phyloP scores from a whole-genome alignment of 1,140 invertebrate species.

The Amyelois transitella region DNA sequence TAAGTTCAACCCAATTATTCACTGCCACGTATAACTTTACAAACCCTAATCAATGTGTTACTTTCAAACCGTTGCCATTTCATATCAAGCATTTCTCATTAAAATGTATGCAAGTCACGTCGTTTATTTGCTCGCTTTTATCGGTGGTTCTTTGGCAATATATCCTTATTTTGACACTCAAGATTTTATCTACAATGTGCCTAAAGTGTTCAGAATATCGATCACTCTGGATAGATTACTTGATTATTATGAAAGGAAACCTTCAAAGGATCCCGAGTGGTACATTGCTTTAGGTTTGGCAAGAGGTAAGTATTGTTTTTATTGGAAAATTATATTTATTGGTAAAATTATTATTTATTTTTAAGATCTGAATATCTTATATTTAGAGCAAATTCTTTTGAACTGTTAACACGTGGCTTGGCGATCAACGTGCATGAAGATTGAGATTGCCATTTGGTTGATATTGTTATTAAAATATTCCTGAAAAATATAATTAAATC shows the following conservation, averaged over 20 bases:
- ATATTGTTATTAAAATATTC: too few species aligned
- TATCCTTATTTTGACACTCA: slow-evolving; percentile 67
- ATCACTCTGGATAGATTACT: slow-evolving; percentile 57
- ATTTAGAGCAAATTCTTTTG: too few species aligned
- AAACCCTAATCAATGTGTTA: not conserved
- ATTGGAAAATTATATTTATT: too few species aligned
- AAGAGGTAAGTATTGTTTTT: slow-evolving; percentile 37
- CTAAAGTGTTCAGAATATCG: slow-evolving; percentile 61
- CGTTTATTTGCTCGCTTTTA: slow-evolving; percentile 22
- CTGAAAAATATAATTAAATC: not conserved
- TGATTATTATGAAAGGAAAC: slow-evolving; percentile 58
- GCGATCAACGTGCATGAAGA: too few species aligned
- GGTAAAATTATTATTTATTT: too few species aligned
- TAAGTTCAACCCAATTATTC: not conserved
- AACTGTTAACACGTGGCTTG: too few species aligned
- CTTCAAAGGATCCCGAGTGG: slow-evolving; percentile 66
- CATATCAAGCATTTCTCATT: slow-evolving; percentile 21
- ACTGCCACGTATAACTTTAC: not conserved
- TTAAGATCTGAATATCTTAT: too few species aligned
- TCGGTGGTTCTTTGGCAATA: slow-evolving; percentile 27
- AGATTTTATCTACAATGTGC: slow-evolving; percentile 66
- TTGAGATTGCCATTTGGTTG: too few species aligned
- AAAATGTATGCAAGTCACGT: slow-evolving; percentile 48
- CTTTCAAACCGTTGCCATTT: not conserved
- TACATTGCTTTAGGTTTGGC: slow-evolving; percentile 56